phyloP scores from a whole-genome alignment of 2,113 vertebrate species.

The Pantherophis guttatus region DNA sequence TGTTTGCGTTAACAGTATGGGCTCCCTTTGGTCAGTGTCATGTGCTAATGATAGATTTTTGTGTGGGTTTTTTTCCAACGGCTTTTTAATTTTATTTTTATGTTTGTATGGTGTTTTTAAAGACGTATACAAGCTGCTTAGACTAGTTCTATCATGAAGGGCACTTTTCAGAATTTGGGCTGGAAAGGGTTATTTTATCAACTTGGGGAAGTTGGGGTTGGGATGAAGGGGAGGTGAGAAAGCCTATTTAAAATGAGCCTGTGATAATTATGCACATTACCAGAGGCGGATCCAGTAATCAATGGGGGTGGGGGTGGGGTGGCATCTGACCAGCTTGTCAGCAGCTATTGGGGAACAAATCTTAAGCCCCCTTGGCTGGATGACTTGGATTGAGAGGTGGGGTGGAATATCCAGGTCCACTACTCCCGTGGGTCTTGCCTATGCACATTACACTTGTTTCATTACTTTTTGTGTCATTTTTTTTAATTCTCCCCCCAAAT shows the following conservation, averaged over 20 bases:
- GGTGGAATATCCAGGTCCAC: conserved; percentile 53
- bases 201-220: conserved; percentile 54
- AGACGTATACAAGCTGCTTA: conserved; percentile 82
- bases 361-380: conserved; percentile 51
- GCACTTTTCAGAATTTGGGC: conserved; percentile 82
- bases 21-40: conserved; percentile 72
- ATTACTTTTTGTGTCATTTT: conserved; percentile 76
- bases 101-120: conserved; percentile 71
- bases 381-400: conserved; percentile 48
- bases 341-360: conserved; percentile 50
- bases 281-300: conserved; percentile 71
- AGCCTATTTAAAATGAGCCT: conserved; percentile 79
- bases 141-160: conserved; percentile 83
- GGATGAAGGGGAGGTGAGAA: conserved; percentile 63
- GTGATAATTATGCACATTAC: conserved; percentile 83
- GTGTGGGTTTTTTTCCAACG: conserved; percentile 52
- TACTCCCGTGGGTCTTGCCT: conserved; percentile 70
- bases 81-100: conserved; percentile 69
- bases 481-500: conserved; percentile 60
- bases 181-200: conserved; percentile 79
- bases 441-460: conserved; percentile 78
- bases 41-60: conserved; percentile 70
- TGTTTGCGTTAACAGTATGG: conserved; percentile 75
- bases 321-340: conserved; percentile 61
- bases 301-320: conserved; percentile 64